Conservation (phyloP, 2,113 vertebrate species). For the Colius striatus region DNA sequence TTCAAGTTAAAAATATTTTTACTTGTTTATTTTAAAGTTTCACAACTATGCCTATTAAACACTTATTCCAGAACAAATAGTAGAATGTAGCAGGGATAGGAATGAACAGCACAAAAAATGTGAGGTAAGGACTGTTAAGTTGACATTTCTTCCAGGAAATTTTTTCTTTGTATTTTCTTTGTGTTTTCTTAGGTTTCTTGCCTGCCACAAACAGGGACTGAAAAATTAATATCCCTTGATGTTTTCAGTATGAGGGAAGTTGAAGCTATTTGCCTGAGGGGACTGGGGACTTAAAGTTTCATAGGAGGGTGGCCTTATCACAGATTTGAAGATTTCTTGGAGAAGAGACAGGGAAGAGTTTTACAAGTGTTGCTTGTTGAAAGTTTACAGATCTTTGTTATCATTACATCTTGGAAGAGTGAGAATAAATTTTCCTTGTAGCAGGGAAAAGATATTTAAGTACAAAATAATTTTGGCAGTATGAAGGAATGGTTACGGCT, state of each 20-base stretch:
- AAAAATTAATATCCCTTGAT: neutral
- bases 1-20: neutral
- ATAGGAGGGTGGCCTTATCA: neutral
- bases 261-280: neutral
- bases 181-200: neutral
- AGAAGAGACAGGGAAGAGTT: neutral
- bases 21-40: neutral
- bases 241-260: neutral
- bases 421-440: neutral
- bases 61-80: neutral
- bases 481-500: neutral
- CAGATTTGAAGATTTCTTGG: neutral
- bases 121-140: neutral
- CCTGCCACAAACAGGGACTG: neutral
- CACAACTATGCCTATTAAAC: neutral
- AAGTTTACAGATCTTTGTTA: neutral
- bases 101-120: neutral
- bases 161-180: neutral
- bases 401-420: neutral
- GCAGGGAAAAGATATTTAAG: neutral
- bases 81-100: neutral
- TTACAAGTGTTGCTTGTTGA: neutral
- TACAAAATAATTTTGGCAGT: neutral
- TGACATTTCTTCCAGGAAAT: neutral
- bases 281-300: neutral